Evolutionary conservation across 2,113 vertebrate species (phyloP).

Genomic region (Mesembrinibis cayennensis): DNA sequence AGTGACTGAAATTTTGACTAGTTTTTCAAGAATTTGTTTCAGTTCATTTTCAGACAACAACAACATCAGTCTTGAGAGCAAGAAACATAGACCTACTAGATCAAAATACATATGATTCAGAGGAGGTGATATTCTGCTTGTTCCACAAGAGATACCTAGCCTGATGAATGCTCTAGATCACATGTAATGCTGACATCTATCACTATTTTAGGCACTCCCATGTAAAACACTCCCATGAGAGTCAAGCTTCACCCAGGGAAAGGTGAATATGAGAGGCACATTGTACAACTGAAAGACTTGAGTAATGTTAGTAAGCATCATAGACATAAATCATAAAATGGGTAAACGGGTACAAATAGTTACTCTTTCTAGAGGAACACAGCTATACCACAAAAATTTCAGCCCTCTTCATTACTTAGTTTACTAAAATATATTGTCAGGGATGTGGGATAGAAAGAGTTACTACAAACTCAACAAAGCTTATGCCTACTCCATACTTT

Average conservation of each 20-base stretch:
- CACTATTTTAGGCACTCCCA: not conserved
- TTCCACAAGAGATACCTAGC: not conserved
- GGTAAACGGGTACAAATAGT: not conserved
- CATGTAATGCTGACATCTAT: not conserved
- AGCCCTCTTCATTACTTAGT: not conserved
- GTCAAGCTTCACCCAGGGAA: not conserved
- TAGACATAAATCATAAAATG: not conserved
- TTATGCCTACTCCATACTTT: not conserved
- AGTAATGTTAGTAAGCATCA: not conserved
- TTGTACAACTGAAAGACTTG: not conserved
- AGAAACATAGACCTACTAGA: not conserved
- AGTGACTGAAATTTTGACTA: not conserved
- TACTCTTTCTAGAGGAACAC: not conserved
- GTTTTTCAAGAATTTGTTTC: not conserved
- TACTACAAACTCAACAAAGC: not conserved
- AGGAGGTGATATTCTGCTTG: not conserved
- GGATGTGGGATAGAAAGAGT: not conserved
- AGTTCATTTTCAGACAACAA: not conserved
- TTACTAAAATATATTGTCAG: not conserved
- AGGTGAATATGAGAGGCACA: accelerated
- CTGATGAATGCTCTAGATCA: not conserved
- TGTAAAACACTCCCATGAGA: not conserved
- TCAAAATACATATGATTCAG: not conserved
- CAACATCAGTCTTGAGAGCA: not conserved
- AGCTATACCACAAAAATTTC: not conserved